phyloP scores from a whole-genome alignment of 2,113 vertebrate genomes.

The Microtus montanus region DNA sequence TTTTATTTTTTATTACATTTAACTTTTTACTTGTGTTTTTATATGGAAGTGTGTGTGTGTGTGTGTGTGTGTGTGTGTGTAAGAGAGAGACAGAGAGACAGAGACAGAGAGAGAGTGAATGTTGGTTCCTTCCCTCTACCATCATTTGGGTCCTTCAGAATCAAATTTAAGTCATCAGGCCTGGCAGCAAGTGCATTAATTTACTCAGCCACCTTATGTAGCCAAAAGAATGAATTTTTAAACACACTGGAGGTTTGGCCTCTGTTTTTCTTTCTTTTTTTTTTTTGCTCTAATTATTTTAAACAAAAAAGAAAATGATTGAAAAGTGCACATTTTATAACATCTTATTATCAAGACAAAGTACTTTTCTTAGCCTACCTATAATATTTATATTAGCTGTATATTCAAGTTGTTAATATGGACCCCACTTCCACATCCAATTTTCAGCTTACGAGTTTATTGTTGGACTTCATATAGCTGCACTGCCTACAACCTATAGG shows the following conservation, averaged over 20 bases:
- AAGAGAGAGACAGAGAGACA: neutral
- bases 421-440: neutral
- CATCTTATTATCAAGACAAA: neutral
- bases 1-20: neutral
- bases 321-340: neutral
- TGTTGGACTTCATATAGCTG: neutral
- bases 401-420: neutral
- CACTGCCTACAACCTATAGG: neutral
- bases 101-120: neutral
- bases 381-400: neutral
- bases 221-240: conserved; percentile 1
- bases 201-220: no score
- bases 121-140: no score
- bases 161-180: no score
- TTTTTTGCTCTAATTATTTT: neutral
- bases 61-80: no score
- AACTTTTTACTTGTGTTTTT: neutral
- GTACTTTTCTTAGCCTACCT: neutral
- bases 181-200: neutral
- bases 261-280: conserved; percentile 13
- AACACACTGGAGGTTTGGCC: neutral
- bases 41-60: neutral
- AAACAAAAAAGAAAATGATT: neutral
- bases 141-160: neutral
- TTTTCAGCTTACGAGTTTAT: accelerated